phyloP scores from a whole-genome alignment of 2,113 vertebrate species.

The Procavia capensis region DNA sequence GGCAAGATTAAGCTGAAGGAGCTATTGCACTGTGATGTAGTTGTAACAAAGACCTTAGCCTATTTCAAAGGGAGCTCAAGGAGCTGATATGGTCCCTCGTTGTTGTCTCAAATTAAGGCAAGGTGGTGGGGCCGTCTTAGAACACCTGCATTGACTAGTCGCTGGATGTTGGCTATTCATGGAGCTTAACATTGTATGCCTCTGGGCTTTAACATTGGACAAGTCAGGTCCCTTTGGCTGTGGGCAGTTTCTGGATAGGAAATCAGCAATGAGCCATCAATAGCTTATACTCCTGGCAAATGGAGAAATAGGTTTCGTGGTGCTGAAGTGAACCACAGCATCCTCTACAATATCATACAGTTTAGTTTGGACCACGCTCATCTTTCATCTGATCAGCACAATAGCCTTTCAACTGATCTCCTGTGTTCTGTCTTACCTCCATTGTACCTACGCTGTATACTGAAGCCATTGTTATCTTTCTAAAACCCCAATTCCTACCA shows the following conservation, averaged over 20 bases:
- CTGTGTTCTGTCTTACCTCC: background rate
- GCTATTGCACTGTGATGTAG: background rate
- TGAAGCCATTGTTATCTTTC: background rate
- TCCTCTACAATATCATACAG: background rate
- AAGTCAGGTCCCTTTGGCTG: background rate
- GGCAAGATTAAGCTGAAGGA: background rate
- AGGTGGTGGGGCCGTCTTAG: background rate
- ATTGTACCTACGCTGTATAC: background rate
- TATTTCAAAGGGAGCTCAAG: background rate
- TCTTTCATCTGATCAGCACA: background rate
- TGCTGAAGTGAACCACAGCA: background rate
- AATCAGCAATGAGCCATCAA: background rate
- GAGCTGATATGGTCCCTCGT: background rate
- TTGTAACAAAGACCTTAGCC: background rate
- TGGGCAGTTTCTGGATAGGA: background rate
- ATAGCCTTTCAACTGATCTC: background rate
- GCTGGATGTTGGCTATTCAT: background rate
- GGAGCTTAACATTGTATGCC: background rate
- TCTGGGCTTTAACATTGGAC: background rate
- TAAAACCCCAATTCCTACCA: constrained; percentile 1
- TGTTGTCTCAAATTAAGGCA: background rate
- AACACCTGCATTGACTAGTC: background rate
- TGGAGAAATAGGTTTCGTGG: background rate
- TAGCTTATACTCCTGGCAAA: background rate
- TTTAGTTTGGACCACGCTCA: background rate